Evolutionary conservation across 2,113 vertebrate species (phyloP), one percentile per base, ranked within the genome.

Genomic region (Bubo blakistoni): DNA sequence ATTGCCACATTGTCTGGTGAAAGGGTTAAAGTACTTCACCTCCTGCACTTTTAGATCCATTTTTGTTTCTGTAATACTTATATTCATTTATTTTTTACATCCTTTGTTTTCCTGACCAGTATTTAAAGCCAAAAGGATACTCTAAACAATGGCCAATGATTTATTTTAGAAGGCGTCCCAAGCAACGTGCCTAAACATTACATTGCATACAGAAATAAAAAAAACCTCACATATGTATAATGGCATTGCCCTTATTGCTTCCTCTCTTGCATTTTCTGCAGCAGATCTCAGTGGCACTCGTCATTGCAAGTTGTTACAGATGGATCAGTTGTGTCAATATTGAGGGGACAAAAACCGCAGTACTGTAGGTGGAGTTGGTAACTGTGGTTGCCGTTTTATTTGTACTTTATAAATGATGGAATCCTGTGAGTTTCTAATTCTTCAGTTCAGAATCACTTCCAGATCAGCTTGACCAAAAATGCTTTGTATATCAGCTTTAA

Each of bases 41-140:
- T 98, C 94, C 97, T 98, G 97, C 98, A 98, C 97, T 98, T 98
- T 97, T 93, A 98, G 98, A 98, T 96, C 96, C 97, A 95, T 96
- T 98, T 98, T 97, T 97, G 94, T 98, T 98, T 98, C 98, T 98
- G 96, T 97, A 97, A 97, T 97, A 98, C 94, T 97, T 97, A 88
- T 81, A 93, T 95, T 97, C 97, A 94, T 97, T 95, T 98, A 97
- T 98, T 98, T 96, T 98, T 98, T 98, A 98, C 97, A 97, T 98
- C 62, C 85, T 97, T 98, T 97, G 97, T 98, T 98, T 98, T 98
- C 97, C 96, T 98, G 98, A 98, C 98, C 97, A 98, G 97, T 98
- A 98, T 98, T 98, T 98, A 98, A 98, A 98, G 98, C 97, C 97
- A 98, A 98, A 98, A 98, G 96, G 94, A 97, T 97, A 96, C 97